Base-by-base conservation (phyloP, 2,888 invertebrate species). In the Papilio demoleus region DNA sequence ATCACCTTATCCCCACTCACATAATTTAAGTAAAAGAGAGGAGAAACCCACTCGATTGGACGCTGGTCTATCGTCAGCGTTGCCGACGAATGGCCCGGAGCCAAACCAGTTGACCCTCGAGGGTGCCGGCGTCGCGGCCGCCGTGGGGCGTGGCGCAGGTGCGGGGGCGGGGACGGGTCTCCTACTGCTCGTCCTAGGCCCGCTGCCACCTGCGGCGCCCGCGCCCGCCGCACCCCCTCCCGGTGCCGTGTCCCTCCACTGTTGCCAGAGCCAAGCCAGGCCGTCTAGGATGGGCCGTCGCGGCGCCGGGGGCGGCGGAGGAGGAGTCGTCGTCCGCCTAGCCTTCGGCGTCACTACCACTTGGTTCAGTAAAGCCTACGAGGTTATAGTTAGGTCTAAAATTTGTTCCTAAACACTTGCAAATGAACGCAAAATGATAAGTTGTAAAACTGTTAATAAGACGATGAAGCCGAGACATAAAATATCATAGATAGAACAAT, bases 251-350 rank as follows among this genome's bases (percentile, higher is more conserved):
- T 94, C 93, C 60, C 93, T 87, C 94, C 94, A 94, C 75, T 93
- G 92, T 80, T 93, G 92, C 94, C 94, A 94, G 12, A 94, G 81
- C 94, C 94, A 94, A 24, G 93, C 89, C 59, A 94, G 77, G n/a
- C 94, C 94, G 60, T 94, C 94, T 70, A 94, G 75, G 59, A 94
- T 84, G 4, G 94, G 94, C 72, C 81, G 91, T 73, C 90, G 78
- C 4, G 89, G 88, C 11, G 92, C 85, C n/a, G 93, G 87, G 11
- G 93, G 88, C 9, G 85, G 77, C 70, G 83, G 84, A 53, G 91
- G 83, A n/a, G 87, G 79, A 36, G 91, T 92, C 47, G 85, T 89
- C 50, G 88, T 87, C 70, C 90, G 81, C 74, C 90, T 84, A 58
- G 90, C 85, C 79, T 92, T 93, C 75, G 93, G 92, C 72, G 92